A percentile compares a stretch with the other conserved stretches of the same genome.
These are phyloP conservation scores for Sceliomorpha sp. DNA, from an alignment of 2,888 invertebrate genomes.

Conservation along the genomic window DNA sequence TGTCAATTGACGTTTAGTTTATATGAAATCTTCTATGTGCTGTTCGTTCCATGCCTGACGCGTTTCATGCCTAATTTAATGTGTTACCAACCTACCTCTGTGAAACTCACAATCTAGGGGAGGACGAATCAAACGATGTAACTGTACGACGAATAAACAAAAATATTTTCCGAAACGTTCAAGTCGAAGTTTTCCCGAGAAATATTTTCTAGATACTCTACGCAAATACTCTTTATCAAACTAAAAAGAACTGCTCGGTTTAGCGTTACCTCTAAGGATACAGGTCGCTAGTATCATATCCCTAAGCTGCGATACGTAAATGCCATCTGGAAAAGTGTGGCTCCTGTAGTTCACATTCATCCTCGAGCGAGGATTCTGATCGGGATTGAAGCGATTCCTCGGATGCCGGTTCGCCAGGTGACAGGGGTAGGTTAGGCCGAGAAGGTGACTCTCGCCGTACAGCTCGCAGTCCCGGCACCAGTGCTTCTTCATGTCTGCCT, in stretches of 20 bases:
- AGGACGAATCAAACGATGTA: too few relatives aligned
- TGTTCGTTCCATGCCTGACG: too few relatives aligned
- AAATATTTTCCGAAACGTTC: too few relatives aligned
- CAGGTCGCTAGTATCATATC: slow-evolving; percentile 85
- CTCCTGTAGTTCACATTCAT: slow-evolving; percentile 69
- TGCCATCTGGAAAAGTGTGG: slow-evolving; percentile 75
- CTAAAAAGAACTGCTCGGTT: not conserved
- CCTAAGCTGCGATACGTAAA: slow-evolving; percentile 83
- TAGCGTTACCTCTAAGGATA: slow-evolving; percentile 83
- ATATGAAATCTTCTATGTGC: too few relatives aligned
- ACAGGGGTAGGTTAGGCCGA: slow-evolving; percentile 70
- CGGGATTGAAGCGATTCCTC: slow-evolving; percentile 65
- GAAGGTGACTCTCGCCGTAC: slow-evolving; percentile 65
- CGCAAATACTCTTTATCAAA: too few relatives aligned
- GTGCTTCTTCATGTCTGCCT: slow-evolving; percentile 68
- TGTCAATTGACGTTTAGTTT: too few relatives aligned
- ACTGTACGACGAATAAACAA: too few relatives aligned
- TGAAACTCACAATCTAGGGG: too few relatives aligned
- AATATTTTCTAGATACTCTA: too few relatives aligned
- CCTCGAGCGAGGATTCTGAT: slow-evolving; percentile 58
- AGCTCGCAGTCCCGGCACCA: slow-evolving; percentile 73
- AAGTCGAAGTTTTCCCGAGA: too few relatives aligned
- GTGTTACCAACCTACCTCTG: too few relatives aligned
- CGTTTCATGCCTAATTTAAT: too few relatives aligned
- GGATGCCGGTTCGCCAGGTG: slow-evolving; percentile 70